These are phyloP conservation scores for Capromys pilorides DNA, from an alignment of 2,797 vertebrate genomes.

Conservation along the genomic window DNA sequence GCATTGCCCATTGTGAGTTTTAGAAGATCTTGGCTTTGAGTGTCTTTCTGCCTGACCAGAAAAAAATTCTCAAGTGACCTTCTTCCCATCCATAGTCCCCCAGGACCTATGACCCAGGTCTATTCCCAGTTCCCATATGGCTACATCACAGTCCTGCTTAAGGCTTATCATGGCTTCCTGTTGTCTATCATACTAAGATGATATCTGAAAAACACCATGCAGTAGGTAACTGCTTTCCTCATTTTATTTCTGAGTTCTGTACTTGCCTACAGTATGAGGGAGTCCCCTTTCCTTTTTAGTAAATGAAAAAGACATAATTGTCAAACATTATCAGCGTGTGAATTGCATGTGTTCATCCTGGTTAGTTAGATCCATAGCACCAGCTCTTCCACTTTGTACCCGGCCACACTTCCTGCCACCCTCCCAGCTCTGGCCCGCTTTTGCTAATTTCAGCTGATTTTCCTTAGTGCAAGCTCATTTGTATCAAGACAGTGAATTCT, in stretches of 20 bases:
- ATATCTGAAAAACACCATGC: background rate
- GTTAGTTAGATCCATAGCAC: background rate
- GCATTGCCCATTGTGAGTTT: background rate
- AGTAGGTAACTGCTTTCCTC: background rate
- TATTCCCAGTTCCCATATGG: background rate
- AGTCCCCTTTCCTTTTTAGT: background rate
- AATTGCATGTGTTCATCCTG: background rate
- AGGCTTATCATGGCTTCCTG: background rate
- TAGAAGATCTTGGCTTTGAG: background rate
- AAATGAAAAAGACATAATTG: background rate
- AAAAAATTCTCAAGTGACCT: background rate
- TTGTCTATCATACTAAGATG: background rate
- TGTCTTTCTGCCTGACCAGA: background rate
- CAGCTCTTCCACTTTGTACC: background rate
- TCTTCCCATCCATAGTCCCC: accelerated
- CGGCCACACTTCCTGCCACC: background rate
- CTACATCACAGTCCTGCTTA: background rate
- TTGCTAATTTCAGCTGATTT: background rate
- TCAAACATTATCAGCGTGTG: background rate
- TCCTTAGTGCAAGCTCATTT: background rate
- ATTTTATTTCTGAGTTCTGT: background rate
- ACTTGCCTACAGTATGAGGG: background rate
- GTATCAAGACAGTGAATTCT: background rate
- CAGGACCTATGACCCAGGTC: background rate
- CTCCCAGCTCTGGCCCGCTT: background rate